Base-by-base conservation (phyloP, 2,113 vertebrate genomes). In the Burhinus bistriatus region DNA sequence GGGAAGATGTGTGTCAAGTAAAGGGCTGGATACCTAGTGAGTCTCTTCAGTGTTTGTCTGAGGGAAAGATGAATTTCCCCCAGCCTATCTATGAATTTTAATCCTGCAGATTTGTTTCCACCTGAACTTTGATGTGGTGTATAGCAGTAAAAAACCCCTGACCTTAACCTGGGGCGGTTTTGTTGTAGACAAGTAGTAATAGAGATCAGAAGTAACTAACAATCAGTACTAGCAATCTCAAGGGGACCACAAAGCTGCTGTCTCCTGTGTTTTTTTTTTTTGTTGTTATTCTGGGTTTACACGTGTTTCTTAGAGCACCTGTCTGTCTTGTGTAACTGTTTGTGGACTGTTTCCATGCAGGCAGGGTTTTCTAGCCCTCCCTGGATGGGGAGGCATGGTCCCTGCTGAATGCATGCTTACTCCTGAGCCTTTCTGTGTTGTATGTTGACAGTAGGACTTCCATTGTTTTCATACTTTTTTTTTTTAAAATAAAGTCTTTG, bases 281-380 rank as follows among this genome's bases (percentile, higher is more conserved):
- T 49, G 9, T 38, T 47, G 25, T 29, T 32, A 5, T 64, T n/a
- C 5, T 34, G 4, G 2, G 10, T 44, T 79, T 45, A 22, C 11
- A 30, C 15, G 1, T 5, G 7, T 17, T 26, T 17, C 9, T 26
- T 6, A 0, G 7, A 27, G 16, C 20, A 3, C 16, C 51, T 10
- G 13, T 8, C 25, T 20, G 47, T 23, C 69, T 6, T 9, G 12
- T 11, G 22, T 29, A 18, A 4, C 29, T 40, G 47, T 44, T 49
- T 11, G 27, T 20, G 11, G 2, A 5, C 44, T 19, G 0, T 23
- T 15, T 11, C 34, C 26, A 1, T 1, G 40, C 4, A 3, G 29
- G 22, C 70, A 17, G 61, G 2, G 11, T 1, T 5, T 59, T 30
- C 69, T 45, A 22, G 14, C 32, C 5, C 6, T 26, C 62, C 17